Conservation (phyloP, 2,888 invertebrate species). For the Elegia similella region DNA sequence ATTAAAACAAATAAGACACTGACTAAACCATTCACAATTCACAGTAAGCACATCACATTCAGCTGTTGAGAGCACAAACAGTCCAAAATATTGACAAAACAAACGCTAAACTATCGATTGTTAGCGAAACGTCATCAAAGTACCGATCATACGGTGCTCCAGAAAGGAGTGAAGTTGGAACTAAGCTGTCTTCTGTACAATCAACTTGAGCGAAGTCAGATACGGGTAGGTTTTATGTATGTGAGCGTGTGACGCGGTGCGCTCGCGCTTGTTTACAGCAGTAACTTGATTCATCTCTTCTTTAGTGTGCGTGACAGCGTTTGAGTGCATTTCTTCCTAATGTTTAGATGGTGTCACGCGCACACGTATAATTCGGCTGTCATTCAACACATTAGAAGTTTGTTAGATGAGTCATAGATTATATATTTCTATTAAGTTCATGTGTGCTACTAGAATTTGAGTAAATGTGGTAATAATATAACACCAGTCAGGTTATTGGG, state of each 20-base stretch:
- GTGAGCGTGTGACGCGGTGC: slow-evolving; percentile 39
- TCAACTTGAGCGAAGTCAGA: slow-evolving; percentile 68
- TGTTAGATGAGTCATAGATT: slow-evolving; percentile 4
- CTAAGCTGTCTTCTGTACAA: slow-evolving; percentile 40
- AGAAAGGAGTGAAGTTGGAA: slow-evolving; percentile 63
- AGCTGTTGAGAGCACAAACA: slow-evolving; percentile 30
- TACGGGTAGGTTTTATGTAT: slow-evolving; percentile 42
- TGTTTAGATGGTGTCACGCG: neutral
- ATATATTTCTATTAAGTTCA: neutral
- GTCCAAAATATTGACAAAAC: slow-evolving; percentile 69
- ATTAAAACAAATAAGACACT: slow-evolving; percentile 7
- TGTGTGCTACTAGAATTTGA: neutral
- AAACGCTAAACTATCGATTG: slow-evolving; percentile 58
- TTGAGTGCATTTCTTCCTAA: slow-evolving; percentile 9
- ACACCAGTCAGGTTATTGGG: slow-evolving; percentile 11
- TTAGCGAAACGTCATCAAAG: slow-evolving; percentile 65
- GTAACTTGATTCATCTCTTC: slow-evolving; percentile 12
- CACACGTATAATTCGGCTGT: slow-evolving; percentile 3
- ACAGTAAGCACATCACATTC: slow-evolving; percentile 27
- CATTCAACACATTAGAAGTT: slow-evolving; percentile 2
- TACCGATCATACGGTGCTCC: slow-evolving; percentile 59
- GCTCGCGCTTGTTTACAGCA: slow-evolving; percentile 29
- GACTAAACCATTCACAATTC: slow-evolving; percentile 34
- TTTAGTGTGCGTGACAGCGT: slow-evolving; percentile 10
- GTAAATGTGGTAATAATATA: neutral